A percentile compares a stretch with the other conserved stretches of the same genome.
Evolutionary conservation across 1,140 invertebrate species (phyloP).

Genomic region (Piezodorus guildinii): DNA sequence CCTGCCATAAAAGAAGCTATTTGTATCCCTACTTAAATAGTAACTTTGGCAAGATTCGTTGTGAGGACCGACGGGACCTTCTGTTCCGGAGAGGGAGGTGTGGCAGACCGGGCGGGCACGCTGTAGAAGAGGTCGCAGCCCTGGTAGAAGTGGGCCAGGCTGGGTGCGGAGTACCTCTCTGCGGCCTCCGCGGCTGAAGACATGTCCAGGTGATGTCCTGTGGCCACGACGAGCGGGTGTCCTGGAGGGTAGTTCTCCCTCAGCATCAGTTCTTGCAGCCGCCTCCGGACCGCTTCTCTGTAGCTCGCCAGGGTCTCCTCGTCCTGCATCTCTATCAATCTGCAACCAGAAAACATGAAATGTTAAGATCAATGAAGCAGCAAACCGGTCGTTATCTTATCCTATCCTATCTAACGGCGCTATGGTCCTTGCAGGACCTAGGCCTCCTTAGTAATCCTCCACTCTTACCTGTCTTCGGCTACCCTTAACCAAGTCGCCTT

Average conservation of each 20-base stretch:
- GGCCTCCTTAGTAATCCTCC: too few relatives aligned
- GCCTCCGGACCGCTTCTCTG: not conserved
- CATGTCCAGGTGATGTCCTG: slow-evolving; percentile 9
- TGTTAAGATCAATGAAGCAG: too few relatives aligned
- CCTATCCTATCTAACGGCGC: too few relatives aligned
- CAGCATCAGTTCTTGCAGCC: slow-evolving; percentile 18
- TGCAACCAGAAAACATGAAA: too few relatives aligned
- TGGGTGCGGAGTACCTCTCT: not conserved
- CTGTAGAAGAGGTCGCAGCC: slow-evolving; percentile 14
- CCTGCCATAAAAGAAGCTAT: too few relatives aligned
- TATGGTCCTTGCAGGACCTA: too few relatives aligned
- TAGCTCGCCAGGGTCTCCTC: slow-evolving; percentile 7
- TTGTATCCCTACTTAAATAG: too few relatives aligned
- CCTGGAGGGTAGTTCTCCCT: slow-evolving; percentile 2
- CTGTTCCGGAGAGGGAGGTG: not conserved
- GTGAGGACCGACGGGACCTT: too few relatives aligned
- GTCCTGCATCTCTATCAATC: not conserved
- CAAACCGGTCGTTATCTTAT: too few relatives aligned
- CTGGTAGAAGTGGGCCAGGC: slow-evolving; percentile 6
- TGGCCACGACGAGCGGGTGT: slow-evolving; percentile 16
- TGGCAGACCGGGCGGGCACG: not conserved
- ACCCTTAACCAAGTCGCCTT: too few relatives aligned
- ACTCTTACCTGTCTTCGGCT: too few relatives aligned
- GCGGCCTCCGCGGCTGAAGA: slow-evolving; percentile 8
- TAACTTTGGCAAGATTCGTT: too few relatives aligned